Base-by-base conservation (phyloP, 2,797 vertebrate species). In the Etheostoma perlongum region DNA sequence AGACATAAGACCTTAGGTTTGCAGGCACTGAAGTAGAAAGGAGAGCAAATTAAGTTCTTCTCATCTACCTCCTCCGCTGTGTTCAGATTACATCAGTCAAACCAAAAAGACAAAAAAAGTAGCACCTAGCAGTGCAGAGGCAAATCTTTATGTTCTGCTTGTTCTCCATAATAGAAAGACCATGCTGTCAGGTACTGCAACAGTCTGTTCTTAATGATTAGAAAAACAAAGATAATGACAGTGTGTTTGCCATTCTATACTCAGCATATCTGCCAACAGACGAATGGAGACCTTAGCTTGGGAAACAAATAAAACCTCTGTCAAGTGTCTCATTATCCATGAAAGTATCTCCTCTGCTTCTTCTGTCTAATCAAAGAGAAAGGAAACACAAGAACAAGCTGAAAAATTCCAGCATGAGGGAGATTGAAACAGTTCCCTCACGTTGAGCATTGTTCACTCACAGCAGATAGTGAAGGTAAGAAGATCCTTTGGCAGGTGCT, bases 401-500 rank as follows among this genome's bases (percentile, higher is more conserved):
- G 87, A 87, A 71, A 89, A 89, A 93, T 87, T 91, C 90, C 88
- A 89, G 82, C 84, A 86, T 86, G 87, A 90, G 88, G 89, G 82
- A 87, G 93, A 89, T 30, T 91, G 93, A 93, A 92, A 76, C 86
- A 59, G 91, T 85, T 93, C 87, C 92, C 89, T 89, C 85, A 92
- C 66, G 54, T 87, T 84, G 85, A 91, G 91, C 86, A 81, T 67
- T 79, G 91, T 89, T 94, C 93, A 90, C 91, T 94, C 91, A 90
- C 81, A 82, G 89, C 89, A 91, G 89, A 92, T 84, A 91, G 92
- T 85, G 88, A 79, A 90, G 89, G 88, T 93, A 90, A 92, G 93
- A 89, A 94, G 92, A 88, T 94, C 85, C 88, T 93, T 90, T 95
- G 95, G 94, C 94, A 95, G 94, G 93, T 95, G 93, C 91, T 92